Base-by-base conservation (phyloP, 2,888 invertebrate genomes). In the Notocelia uddmanniana region DNA sequence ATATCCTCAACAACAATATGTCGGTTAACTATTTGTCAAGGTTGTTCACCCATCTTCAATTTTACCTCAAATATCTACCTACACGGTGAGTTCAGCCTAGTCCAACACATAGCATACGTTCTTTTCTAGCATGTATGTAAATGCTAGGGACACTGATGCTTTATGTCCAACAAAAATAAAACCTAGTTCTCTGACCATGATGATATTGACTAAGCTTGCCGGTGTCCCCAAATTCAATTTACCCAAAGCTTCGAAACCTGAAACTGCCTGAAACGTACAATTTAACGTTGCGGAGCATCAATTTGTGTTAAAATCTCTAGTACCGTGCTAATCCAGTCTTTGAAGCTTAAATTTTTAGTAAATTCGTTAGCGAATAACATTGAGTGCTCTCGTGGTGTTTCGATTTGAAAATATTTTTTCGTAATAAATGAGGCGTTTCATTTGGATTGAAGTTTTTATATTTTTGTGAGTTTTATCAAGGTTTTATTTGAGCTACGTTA, bases 171-270 rank as follows among this genome's bases (percentile, higher is more conserved):
- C n/a, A n/a, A n/a, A n/a, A 3, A 26, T 26, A 26, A 26, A 13
- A 41, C 41, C 13, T 15, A 3, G 13, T 41, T 45, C 5, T 15
- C 15, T 6, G 15, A 8, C 6, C 6, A 45, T 45, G 41, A n/a
- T n/a, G 5, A n/a, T 6, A 45, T 6, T n/a, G n/a, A 45, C 41
- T 41, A 45, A 45, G 57, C 6, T 58, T 21, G 5, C 13, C 19
- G 13, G 6, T 18, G 37, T 59, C 21, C 21, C 59, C 21, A 59
- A 59, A 59, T 41, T 41, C 37, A 59, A 59, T 59, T 59, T 59
- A 21, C 15, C 15, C 3, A 37, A 21, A 59, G 13, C 58, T 37
- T 9, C 59, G 21, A 41, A 57, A 34, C 21, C 34, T 5, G 59
- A 18, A 48, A n/a, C n/a, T 34, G 19, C 21, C 34, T 5, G 59